Evolutionary conservation across 2,888 invertebrate genomes (phyloP).

Genomic region (Cheilosia grossa): DNA sequence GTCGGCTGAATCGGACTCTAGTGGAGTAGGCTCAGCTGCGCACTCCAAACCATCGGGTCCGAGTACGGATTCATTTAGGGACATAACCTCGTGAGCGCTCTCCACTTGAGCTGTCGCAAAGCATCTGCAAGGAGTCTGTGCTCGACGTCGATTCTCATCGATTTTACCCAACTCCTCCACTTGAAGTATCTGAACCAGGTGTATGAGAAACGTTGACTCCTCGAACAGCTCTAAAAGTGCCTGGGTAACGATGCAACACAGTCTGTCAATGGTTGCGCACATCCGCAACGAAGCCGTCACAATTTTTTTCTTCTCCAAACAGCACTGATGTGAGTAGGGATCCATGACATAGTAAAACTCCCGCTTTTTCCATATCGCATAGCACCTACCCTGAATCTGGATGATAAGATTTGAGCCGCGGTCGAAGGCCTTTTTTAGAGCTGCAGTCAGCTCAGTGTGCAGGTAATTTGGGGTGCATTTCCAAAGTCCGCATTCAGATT

Average conservation of each 20-base stretch:
- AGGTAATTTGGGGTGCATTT: constrained; percentile 79
- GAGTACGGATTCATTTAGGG: constrained; percentile 74
- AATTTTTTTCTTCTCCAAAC: constrained; percentile 17
- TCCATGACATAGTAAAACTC: constrained; percentile 80
- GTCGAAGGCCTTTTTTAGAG: constrained; percentile 77
- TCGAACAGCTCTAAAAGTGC: constrained; percentile 79
- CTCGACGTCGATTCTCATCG: neutral
- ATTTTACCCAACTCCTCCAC: constrained; percentile 21
- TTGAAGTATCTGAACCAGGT: constrained; percentile 60
- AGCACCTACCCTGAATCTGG: constrained; percentile 80
- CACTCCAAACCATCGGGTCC: constrained; percentile 48
- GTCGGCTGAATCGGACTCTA: constrained; percentile 54
- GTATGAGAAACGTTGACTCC: constrained; percentile 79
- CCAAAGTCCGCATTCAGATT: constrained; percentile 77
- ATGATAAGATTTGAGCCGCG: constrained; percentile 77
- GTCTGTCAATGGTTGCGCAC: constrained; percentile 78
- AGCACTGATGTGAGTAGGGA: constrained; percentile 79
- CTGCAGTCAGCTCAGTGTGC: constrained; percentile 77
- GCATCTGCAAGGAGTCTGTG: constrained; percentile 39
- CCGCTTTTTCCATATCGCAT: constrained; percentile 80
- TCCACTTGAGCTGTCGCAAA: constrained; percentile 12
- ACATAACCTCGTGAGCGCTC: constrained; percentile 35
- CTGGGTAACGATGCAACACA: constrained; percentile 80
- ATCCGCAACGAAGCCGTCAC: constrained; percentile 79
- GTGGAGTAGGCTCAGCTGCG: neutral